phyloP scores from a whole-genome alignment of 2,113 vertebrate genomes.

The Sialia sialis region DNA sequence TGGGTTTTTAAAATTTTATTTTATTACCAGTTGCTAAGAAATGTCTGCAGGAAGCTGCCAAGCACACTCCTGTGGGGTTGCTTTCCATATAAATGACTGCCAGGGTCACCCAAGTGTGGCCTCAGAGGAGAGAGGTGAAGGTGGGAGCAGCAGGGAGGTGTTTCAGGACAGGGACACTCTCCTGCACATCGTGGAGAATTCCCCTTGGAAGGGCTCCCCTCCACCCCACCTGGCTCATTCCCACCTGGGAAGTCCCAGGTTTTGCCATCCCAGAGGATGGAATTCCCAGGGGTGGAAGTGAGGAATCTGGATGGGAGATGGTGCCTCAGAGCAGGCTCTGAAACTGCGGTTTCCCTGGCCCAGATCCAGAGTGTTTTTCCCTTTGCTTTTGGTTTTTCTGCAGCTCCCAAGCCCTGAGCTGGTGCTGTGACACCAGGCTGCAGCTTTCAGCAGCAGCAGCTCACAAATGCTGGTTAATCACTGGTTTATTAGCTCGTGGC shows the following conservation, averaged over 20 bases:
- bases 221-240: rapidly evolving
- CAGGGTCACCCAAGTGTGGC: not conserved
- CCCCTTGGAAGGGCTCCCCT: not conserved
- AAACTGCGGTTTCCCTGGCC: not conserved
- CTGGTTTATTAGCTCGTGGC: conserved; percentile 18
- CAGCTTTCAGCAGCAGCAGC: not conserved
- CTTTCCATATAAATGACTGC: not conserved
- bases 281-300: not conserved
- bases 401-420: not conserved
- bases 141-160: not conserved
- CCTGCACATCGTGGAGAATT: rapidly evolving
- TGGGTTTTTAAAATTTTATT: rapidly evolving
- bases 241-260: rapidly evolving
- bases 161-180: not conserved
- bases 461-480: conserved; percentile 36
- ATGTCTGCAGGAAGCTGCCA: not conserved
- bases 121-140: not conserved
- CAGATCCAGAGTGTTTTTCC: rapidly evolving
- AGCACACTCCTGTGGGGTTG: not conserved
- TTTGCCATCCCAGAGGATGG: not conserved
- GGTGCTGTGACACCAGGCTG: not conserved
- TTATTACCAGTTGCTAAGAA: not conserved
- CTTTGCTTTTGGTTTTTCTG: not conserved
- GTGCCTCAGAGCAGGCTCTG: not conserved
- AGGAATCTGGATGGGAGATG: too few relatives aligned